A percentile compares a stretch with the other conserved stretches of the same genome.
Evolutionary conservation across 1,140 invertebrate species (phyloP).

Genomic region (Prorops nasuta): DNA sequence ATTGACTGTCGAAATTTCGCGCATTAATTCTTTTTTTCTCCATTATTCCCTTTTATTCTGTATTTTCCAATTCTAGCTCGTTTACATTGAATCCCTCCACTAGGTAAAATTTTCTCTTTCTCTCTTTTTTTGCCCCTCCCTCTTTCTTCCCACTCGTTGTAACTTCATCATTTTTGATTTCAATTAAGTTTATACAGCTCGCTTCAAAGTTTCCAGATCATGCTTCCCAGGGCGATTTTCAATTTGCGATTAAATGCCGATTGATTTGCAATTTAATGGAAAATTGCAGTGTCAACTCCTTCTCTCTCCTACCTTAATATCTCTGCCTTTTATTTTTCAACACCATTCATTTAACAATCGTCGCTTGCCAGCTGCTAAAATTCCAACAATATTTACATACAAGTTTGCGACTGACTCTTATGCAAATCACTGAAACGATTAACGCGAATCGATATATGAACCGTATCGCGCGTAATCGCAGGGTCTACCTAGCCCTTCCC

Average conservation of each 20-base stretch:
- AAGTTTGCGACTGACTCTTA: no score
- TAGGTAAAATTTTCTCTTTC: neutral
- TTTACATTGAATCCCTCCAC: no score
- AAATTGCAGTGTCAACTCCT: no score
- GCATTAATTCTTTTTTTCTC: slow-evolving; percentile 8
- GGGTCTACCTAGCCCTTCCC: no score
- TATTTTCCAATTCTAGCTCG: neutral
- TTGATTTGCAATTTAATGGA: slow-evolving; percentile 35
- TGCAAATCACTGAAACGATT: no score
- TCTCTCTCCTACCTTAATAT: neutral
- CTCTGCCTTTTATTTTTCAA: neutral
- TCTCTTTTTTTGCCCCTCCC: neutral
- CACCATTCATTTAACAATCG: neutral
- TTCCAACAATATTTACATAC: no score
- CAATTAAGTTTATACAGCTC: no score
- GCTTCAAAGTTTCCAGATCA: no score
- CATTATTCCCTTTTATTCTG: neutral
- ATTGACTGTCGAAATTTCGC: slow-evolving; percentile 4
- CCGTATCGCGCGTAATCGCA: no score
- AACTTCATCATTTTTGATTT: no score
- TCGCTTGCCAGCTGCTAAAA: no score
- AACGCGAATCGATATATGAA: no score
- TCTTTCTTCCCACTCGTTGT: neutral
- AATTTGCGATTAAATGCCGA: slow-evolving; percentile 30
- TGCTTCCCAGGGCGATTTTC: slow-evolving; percentile 28